Evolutionary conservation across 2,888 invertebrate genomes (phyloP).

Genomic region (Calameuta pallipes): DNA sequence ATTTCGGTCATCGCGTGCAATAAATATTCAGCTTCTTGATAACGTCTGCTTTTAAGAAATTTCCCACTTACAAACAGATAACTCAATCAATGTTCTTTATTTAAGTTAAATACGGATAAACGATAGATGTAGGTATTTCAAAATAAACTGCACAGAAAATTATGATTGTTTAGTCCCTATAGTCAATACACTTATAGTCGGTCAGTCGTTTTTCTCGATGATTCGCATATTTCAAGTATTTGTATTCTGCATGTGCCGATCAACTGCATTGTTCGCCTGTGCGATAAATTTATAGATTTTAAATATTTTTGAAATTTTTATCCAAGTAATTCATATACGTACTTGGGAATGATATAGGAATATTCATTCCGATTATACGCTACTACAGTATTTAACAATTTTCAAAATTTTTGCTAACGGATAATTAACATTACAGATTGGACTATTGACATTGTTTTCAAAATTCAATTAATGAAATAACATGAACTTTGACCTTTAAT

Average conservation of each 20-base stretch:
- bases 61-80: no score
- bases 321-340: no score
- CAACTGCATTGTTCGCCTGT: background rate
- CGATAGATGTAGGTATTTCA: no score
- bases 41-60: no score
- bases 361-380: background rate
- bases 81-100: no score
- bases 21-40: background rate
- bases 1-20: background rate
- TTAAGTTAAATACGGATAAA: no score
- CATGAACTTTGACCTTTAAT: no score
- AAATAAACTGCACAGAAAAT: no score
- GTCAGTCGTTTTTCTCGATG: background rate
- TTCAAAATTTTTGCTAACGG: background rate
- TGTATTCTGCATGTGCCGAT: background rate
- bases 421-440: no score
- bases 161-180: background rate
- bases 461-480: no score
- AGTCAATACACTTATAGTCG: background rate
- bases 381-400: background rate
- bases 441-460: no score
- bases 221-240: background rate
- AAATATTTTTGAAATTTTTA: no score
- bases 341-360: background rate
- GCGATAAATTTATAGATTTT: background rate